A percentile compares a stretch with the other conserved stretches of the same genome.
Evolutionary conservation across 2,797 vertebrate species (phyloP).

Genomic region (Nothura maculosa): DNA sequence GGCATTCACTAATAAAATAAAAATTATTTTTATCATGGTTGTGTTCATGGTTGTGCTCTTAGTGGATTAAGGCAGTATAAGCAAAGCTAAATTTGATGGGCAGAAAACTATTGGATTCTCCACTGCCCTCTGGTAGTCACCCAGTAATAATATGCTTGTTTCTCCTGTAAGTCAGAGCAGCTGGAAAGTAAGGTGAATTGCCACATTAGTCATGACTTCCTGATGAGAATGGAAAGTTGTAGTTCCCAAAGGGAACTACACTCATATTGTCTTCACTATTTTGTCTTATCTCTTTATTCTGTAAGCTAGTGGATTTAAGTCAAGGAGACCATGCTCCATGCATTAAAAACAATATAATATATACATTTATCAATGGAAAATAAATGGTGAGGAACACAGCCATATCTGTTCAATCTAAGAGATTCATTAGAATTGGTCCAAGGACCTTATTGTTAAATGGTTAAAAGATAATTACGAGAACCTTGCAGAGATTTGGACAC

Average conservation of each 20-base stretch:
- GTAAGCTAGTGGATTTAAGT: neutral
- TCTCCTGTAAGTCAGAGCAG: neutral
- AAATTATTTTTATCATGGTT: neutral
- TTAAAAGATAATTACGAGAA: neutral
- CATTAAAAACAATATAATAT: neutral
- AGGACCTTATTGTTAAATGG: neutral
- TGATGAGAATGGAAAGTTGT: neutral
- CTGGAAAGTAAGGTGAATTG: neutral
- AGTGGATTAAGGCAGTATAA: neutral
- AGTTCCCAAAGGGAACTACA: neutral
- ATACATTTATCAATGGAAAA: neutral
- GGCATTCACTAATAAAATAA: neutral
- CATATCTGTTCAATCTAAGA: neutral
- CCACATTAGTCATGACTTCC: neutral
- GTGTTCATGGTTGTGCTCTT: neutral
- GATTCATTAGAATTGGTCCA: neutral
- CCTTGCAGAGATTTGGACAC: neutral
- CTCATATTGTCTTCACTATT: neutral
- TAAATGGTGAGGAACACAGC: neutral
- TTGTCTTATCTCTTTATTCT: neutral
- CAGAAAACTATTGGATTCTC: neutral
- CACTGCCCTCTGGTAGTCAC: neutral
- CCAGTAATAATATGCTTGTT: neutral
- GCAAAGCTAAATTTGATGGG: neutral
- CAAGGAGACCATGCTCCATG: neutral